phyloP scores from a whole-genome alignment of 2,797 vertebrate species.

The Sternotherus odoratus region DNA sequence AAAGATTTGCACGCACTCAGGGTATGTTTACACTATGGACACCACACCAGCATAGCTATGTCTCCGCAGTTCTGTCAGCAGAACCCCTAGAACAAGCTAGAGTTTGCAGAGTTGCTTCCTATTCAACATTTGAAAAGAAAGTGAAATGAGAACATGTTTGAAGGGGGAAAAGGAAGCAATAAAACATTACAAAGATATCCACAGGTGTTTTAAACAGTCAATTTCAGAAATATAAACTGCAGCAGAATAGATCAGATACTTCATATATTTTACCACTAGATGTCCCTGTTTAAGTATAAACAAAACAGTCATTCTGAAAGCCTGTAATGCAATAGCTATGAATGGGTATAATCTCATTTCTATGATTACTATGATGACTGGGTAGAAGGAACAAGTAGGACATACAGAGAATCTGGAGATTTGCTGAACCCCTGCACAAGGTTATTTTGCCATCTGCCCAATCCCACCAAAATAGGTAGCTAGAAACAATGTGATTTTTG shows the following conservation, averaged over 20 bases:
- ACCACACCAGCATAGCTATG: too few species aligned
- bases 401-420: background rate
- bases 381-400: accelerated
- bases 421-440: background rate
- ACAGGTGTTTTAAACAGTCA: background rate
- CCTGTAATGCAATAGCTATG: accelerated
- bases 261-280: background rate
- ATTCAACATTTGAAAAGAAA: background rate
- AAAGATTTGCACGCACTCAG: too few species aligned
- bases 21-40: too few species aligned
- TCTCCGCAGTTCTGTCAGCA: too few species aligned
- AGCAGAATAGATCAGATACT: background rate
- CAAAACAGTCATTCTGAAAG: background rate
- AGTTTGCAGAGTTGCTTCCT: background rate
- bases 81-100: too few species aligned
- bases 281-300: background rate
- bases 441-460: background rate
- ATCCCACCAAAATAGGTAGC: background rate
- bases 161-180: background rate
- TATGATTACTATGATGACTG: background rate
- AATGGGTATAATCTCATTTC: accelerated
- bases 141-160: background rate
- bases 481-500: background rate
- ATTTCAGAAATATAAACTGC: accelerated
- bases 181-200: background rate